phyloP scores from a whole-genome alignment of 2,797 vertebrate species.

The Lithobates sylvaticus region DNA sequence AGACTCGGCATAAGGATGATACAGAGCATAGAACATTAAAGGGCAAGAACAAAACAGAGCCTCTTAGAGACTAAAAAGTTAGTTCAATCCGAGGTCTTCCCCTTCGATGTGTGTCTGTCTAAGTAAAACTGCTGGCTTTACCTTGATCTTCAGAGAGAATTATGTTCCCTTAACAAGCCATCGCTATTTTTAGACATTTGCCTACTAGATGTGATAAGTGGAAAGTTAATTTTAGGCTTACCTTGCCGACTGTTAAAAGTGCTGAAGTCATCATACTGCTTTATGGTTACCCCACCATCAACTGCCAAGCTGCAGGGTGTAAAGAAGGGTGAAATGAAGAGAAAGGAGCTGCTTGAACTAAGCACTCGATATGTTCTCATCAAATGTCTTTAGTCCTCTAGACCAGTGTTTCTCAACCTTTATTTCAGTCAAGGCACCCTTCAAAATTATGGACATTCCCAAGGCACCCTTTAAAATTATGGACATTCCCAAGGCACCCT shows the following conservation, averaged over 20 bases:
- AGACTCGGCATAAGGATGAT: slow-evolving; percentile 14
- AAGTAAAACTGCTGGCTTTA: slow-evolving; percentile 18
- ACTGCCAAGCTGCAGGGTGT: no score
- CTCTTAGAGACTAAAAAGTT: slow-evolving; percentile 39
- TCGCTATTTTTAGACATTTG: slow-evolving; percentile 50
- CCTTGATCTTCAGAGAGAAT: slow-evolving; percentile 37
- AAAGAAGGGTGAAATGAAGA: no score
- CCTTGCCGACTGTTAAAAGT: not conserved
- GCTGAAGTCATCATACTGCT: no score
- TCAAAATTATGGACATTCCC: no score
- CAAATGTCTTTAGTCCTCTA: no score
- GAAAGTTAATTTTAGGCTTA: not conserved
- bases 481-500: no score
- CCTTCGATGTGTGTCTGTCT: slow-evolving; percentile 29
- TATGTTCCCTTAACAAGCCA: slow-evolving; percentile 47
- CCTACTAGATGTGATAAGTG: slow-evolving; percentile 3
- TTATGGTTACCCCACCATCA: no score
- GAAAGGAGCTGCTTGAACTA: not conserved
- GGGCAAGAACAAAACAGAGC: slow-evolving; percentile 13
- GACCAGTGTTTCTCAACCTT: no score
- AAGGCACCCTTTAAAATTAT: no score
- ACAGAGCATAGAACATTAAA: slow-evolving; percentile 36
- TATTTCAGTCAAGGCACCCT: no score
- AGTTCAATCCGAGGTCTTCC: slow-evolving; percentile 40
- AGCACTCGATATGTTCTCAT: not conserved